Evolutionary conservation across 1,140 invertebrate species (phyloP).

Genomic region (Carposina sasakii): DNA sequence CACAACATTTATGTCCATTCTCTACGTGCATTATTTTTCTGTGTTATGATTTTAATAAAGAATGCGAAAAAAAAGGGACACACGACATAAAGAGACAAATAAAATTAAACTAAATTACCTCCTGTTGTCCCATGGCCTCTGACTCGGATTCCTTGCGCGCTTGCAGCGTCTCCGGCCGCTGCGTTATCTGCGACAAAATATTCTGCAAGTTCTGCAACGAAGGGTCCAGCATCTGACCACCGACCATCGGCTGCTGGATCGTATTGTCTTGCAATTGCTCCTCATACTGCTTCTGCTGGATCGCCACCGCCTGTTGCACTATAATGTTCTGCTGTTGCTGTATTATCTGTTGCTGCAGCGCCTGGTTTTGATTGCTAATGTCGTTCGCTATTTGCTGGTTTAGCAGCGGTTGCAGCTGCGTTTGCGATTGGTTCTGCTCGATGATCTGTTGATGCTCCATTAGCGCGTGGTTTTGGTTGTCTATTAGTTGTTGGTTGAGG

Average conservation of each 20-base stretch:
- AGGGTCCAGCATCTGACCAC: constrained; percentile 54
- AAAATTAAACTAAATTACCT: no score
- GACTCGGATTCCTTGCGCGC: constrained; percentile 62
- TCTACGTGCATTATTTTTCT: no score
- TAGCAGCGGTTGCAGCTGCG: constrained; percentile 39
- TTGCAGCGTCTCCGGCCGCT: constrained; percentile 54
- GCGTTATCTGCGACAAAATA: constrained; percentile 65
- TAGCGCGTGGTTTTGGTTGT: constrained; percentile 68
- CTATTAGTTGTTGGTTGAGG: constrained; percentile 75
- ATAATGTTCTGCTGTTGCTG: constrained; percentile 63
- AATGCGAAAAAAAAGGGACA: no score
- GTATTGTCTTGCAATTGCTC: constrained; percentile 57
- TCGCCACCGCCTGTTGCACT: constrained; percentile 59
- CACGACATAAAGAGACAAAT: no score
- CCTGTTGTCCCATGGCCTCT: constrained; percentile 39
- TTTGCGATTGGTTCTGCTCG: constrained; percentile 54
- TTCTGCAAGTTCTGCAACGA: constrained; percentile 66
- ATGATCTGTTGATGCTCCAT: constrained; percentile 63
- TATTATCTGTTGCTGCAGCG: constrained; percentile 58
- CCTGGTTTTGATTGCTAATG: constrained; percentile 65
- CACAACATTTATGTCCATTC: no score
- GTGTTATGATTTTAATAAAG: no score
- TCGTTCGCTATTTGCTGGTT: constrained; percentile 49
- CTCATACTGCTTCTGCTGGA: constrained; percentile 70
- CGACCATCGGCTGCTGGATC: constrained; percentile 48